Evolutionary conservation across 2,888 invertebrate genomes (phyloP).

Genomic region (Mechanitis messenoides): DNA sequence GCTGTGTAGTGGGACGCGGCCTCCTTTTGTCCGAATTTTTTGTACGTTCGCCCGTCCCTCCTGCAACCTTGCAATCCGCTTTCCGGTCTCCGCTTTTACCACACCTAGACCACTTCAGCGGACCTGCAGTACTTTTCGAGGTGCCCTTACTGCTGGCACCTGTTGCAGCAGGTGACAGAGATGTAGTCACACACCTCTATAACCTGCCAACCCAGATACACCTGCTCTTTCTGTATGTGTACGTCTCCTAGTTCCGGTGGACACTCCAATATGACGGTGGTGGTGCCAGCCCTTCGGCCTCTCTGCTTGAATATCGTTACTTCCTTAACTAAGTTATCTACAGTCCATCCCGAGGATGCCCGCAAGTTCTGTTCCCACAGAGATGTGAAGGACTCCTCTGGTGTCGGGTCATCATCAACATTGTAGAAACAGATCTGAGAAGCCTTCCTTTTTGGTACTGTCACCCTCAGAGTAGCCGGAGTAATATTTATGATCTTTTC

Average conservation of each 20-base stretch:
- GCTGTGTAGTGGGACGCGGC: neutral
- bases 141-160: constrained; percentile 41
- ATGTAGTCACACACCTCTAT: constrained; percentile 17
- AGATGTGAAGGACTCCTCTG: too few relatives aligned
- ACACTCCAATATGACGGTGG: neutral
- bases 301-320: too few relatives aligned
- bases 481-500: constrained; percentile 12
- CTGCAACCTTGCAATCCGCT: neutral
- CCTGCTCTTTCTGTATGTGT: neutral
- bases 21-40: neutral
- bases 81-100: neutral
- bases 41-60: constrained; percentile 6
- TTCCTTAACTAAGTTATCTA: too few relatives aligned
- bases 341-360: too few relatives aligned
- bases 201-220: constrained; percentile 30
- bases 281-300: too few relatives aligned
- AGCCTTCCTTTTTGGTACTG: too few relatives aligned
- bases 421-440: too few relatives aligned
- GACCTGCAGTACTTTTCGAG: constrained; percentile 34
- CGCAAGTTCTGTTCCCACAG: too few relatives aligned
- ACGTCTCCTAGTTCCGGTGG: constrained; percentile 3
- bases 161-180: constrained; percentile 27
- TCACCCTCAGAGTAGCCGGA: constrained; percentile 8
- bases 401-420: too few relatives aligned
- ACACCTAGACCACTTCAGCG: constrained; percentile 16